Evolutionary conservation across 2,113 vertebrate genomes (phyloP).

Genomic region (Aldabrachelys gigantea): DNA sequence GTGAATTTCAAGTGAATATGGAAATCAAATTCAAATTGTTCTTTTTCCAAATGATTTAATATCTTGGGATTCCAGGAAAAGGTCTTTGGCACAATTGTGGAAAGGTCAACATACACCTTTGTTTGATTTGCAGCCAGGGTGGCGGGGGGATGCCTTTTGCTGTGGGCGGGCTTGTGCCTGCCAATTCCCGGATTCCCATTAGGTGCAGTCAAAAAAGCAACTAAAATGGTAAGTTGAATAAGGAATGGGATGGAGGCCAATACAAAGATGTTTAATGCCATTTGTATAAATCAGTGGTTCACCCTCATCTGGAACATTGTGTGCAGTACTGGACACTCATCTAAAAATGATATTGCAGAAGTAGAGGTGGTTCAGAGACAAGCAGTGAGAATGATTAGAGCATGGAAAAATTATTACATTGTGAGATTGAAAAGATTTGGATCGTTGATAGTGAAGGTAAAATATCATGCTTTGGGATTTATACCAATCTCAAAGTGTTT

Average conservation of each 20-base stretch:
- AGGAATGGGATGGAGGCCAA: background rate
- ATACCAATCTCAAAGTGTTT: background rate
- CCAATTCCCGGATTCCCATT: too few species aligned
- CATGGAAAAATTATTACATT: slow-evolving; percentile 21
- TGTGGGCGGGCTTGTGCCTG: too few species aligned
- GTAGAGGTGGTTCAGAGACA: background rate
- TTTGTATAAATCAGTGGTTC: background rate
- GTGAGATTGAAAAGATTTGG: background rate
- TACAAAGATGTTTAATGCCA: background rate
- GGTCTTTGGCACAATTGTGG: background rate
- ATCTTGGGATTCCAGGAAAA: background rate
- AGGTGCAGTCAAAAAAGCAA: background rate
- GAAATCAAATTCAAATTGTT: background rate
- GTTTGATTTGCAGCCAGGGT: background rate
- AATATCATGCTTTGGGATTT: background rate
- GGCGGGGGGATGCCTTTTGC: too few species aligned
- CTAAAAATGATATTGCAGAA: background rate
- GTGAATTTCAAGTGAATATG: background rate
- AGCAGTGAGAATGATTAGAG: background rate
- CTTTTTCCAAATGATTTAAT: background rate
- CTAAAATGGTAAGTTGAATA: background rate
- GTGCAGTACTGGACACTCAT: background rate
- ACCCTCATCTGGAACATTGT: background rate
- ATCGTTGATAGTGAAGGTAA: background rate
- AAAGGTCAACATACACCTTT: background rate